Evolutionary conservation across 2,113 vertebrate species (phyloP), one percentile per base, ranked within the genome.

Genomic region (Gambusia affinis): DNA sequence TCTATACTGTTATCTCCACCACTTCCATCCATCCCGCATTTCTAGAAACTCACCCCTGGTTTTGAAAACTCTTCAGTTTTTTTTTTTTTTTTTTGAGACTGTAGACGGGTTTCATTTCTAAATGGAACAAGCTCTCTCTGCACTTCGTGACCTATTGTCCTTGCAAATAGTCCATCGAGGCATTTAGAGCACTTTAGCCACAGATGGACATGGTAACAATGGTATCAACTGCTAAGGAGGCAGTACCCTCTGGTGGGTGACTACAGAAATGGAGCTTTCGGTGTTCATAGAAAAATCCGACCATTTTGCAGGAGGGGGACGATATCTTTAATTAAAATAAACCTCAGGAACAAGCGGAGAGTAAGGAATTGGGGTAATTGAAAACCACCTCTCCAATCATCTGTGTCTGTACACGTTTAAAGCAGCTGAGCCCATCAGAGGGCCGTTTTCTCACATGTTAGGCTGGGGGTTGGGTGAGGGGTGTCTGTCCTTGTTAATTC

Each of bases 401-500:
- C 64, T 80, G 70, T 83, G 82, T 87, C 88, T 83, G 81, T 87
- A 86, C 87, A 90, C 83, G 87, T 86, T 89, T 88, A 81, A 91
- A 92, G 90, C 92, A 92, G 93, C 90, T 91, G 88, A 93, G 88
- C 85, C 84, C 88, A 80, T 92, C 73, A 47, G 86, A 88, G 85
- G 88, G 88, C 89, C 91, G 88, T 93, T 93, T 91, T 92, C 86
- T 81, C 91, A 90, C 88, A 92, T 89, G 88, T 90, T 88, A 89
- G 89, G 88, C 85, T 80, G 87, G 33, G n/a, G 39, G 57, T 30
- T 74, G 80, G 82, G 87, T 86, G 83, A 78, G 86, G 29, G 74
- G 79, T 78, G 81, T 93, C 91, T 92, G 94, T 91, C 92, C 89
- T 89, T 78, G 92, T 94, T 93, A 92, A 94, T 93, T 91, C 91